Percentiles rank a stretch among this genome's conserved stretches.
phyloP scores from a whole-genome alignment of 2,113 vertebrate genomes.

The Otus sunia region DNA sequence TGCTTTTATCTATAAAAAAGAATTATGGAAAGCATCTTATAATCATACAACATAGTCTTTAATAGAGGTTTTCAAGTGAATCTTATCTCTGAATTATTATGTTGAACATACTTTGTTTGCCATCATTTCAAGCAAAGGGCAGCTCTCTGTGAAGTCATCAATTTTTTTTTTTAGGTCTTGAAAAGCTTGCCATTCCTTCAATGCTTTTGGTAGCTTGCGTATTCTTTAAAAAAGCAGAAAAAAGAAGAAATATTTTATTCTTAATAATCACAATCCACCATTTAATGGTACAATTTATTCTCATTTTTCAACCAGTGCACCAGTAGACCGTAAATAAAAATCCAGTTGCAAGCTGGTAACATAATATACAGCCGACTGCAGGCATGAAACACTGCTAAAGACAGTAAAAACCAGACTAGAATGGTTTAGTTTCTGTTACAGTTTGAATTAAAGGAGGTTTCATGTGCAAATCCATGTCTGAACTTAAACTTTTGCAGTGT shows the following conservation, averaged over 20 bases:
- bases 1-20: background rate
- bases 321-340: background rate
- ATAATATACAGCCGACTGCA: background rate
- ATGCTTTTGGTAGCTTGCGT: constrained; percentile 79
- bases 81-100: constrained; percentile 3
- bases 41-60: background rate
- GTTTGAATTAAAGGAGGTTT: background rate
- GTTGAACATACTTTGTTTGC: constrained; percentile 76
- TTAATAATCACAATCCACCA: background rate
- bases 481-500: background rate
- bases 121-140: constrained; percentile 86
- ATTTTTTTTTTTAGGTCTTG: constrained; percentile 81
- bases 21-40: background rate
- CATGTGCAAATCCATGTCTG: background rate
- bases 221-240: constrained; percentile 67
- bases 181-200: constrained; percentile 86
- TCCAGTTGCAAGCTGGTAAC: background rate
- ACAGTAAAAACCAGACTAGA: background rate
- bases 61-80: background rate
- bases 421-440: background rate
- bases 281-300: background rate
- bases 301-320: background rate
- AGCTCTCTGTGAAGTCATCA: constrained; percentile 83
- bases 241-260: background rate
- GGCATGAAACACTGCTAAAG: background rate